Conservation (phyloP, 2,888 invertebrate genomes). For the Latheticus oryzae region DNA sequence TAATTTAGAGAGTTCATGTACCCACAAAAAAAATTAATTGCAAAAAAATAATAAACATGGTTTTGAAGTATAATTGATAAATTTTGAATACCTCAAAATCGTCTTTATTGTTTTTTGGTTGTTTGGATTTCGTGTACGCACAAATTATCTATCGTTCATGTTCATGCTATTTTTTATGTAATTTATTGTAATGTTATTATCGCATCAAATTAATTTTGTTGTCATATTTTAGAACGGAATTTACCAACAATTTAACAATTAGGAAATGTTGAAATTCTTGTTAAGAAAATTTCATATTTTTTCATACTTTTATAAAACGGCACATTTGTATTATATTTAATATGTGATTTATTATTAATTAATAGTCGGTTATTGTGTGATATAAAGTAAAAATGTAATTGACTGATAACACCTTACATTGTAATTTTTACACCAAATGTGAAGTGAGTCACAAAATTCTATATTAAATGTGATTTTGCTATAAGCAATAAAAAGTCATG, state of each 20-base stretch:
- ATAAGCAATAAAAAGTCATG: conserved; percentile 21
- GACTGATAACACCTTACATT: conserved; percentile 20
- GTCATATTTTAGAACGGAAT: too few species aligned
- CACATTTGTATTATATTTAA: conserved; percentile 35
- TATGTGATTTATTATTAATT: conserved; percentile 38
- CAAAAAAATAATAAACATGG: neutral
- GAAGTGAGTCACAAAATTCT: too few species aligned
- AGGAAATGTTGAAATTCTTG: conserved; percentile 33
- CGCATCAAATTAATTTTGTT: conserved; percentile 29
- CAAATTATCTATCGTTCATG: conserved; percentile 21
- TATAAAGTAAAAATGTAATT: conserved; percentile 29
- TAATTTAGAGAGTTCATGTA: conserved; percentile 1
- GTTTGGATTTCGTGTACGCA: conserved; percentile 26
- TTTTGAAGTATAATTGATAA: neutral
- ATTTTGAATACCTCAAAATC: conserved; percentile 3
- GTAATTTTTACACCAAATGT: conserved; percentile 23
- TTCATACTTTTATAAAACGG: conserved; percentile 39
- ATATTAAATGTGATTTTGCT: conserved; percentile 28
- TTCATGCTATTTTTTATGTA: conserved; percentile 31
- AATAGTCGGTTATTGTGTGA: conserved; percentile 38
- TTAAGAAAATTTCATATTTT: conserved; percentile 33
- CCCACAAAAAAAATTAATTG: neutral
- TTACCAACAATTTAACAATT: conserved; percentile 16
- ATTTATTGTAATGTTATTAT: conserved; percentile 36
- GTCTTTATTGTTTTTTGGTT: conserved; percentile 9